Conservation (phyloP, 2,888 invertebrate species). For the Perithous albicinctus region DNA sequence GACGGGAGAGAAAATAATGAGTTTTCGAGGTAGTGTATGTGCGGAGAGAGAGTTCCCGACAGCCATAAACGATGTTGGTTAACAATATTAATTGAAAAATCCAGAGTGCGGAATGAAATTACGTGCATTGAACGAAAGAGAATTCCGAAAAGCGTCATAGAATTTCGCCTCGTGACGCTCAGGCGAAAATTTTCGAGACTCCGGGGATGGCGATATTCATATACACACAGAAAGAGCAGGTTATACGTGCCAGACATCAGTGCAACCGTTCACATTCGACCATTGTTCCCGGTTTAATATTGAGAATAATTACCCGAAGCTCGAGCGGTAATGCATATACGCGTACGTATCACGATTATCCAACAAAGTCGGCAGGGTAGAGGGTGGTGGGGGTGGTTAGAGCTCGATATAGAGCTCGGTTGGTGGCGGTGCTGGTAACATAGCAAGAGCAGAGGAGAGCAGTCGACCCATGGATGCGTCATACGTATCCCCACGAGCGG, state of each 20-base stretch:
- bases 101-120: neutral
- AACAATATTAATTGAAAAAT: constrained; percentile 1
- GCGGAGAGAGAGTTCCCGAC: neutral
- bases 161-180: constrained; percentile 2
- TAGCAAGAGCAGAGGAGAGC: constrained; percentile 23
- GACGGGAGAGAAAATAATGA: neutral
- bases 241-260: constrained; percentile 28
- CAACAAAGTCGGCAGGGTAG: constrained; percentile 24
- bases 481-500: constrained; percentile 14
- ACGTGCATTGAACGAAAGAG: neutral
- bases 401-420: constrained; percentile 27
- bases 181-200: neutral
- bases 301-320: constrained; percentile 61
- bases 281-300: constrained; percentile 59
- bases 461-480: constrained; percentile 34
- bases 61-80: neutral
- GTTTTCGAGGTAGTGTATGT: neutral
- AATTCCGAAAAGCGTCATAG: neutral
- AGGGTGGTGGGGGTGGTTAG: too few species aligned
- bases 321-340: neutral
- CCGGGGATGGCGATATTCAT: constrained; percentile 14
- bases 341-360: constrained; percentile 40
- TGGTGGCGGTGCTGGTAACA: constrained; percentile 23
- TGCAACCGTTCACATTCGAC: constrained; percentile 27
- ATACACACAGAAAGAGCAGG: neutral